These are phyloP conservation scores for Drosophila prosaltans DNA, from an alignment of 1,140 invertebrate species.

Conservation along the genomic window DNA sequence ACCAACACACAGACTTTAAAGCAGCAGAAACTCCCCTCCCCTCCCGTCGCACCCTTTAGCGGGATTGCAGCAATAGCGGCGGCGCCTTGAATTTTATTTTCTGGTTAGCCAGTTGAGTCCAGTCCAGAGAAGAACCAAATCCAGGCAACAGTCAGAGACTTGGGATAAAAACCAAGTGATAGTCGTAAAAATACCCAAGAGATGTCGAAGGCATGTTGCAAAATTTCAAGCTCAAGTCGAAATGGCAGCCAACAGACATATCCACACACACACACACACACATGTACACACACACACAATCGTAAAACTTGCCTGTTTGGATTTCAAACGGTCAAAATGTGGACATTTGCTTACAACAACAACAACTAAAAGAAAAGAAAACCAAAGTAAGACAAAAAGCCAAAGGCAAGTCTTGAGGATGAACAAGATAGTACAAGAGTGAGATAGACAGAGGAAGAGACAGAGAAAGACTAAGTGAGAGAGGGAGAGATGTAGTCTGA, in stretches of 20 bases:
- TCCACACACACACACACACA: slow-evolving; percentile 22
- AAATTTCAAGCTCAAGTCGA: slow-evolving; percentile 77
- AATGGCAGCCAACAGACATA: slow-evolving; percentile 50
- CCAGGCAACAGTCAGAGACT: slow-evolving; percentile 5
- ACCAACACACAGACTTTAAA: slow-evolving; percentile 17
- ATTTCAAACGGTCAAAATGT: slow-evolving; percentile 80
- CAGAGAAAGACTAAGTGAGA: neutral
- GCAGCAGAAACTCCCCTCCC: slow-evolving; percentile 7
- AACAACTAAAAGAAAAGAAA: slow-evolving; percentile 14
- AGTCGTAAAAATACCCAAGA: slow-evolving; percentile 79
- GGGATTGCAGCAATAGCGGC: neutral
- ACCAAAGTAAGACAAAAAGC: slow-evolving; percentile 20
- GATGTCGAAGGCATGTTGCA: slow-evolving; percentile 80
- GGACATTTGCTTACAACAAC: slow-evolving; percentile 69
- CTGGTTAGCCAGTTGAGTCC: neutral
- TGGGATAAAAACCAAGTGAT: slow-evolving; percentile 33
- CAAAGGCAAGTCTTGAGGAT: slow-evolving; percentile 18
- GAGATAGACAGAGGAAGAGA: neutral
- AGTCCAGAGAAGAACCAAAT: slow-evolving; percentile 8
- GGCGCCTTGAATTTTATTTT: slow-evolving; percentile 3
- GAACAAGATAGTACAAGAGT: slow-evolving; percentile 6
- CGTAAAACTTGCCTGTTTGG: slow-evolving; percentile 75
- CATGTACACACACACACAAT: slow-evolving; percentile 22
- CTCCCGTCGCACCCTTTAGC: neutral
- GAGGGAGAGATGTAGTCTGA: neutral